phyloP scores from a whole-genome alignment of 2,888 invertebrate genomes.

The Torymus aiolomorphi region DNA sequence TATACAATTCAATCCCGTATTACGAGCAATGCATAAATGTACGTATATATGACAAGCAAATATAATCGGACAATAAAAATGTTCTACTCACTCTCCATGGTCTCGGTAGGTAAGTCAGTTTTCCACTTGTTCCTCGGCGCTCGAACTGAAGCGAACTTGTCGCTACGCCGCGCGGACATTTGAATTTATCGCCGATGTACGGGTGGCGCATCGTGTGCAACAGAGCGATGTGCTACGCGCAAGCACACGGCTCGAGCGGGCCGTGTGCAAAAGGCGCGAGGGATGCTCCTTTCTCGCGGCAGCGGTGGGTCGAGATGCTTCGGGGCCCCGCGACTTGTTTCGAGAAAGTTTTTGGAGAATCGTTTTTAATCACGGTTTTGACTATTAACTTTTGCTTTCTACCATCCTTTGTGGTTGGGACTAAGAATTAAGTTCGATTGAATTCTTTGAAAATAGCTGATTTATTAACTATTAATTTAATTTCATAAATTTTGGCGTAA shows the following conservation, averaged over 20 bases:
- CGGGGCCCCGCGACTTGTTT: too few species aligned
- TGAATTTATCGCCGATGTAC: constrained; percentile 48
- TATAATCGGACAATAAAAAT: background rate
- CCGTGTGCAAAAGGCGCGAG: constrained; percentile 49
- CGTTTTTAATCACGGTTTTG: too few species aligned
- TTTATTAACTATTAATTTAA: too few species aligned
- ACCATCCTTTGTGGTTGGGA: too few species aligned
- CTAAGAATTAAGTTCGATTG: too few species aligned
- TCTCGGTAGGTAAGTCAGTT: constrained; percentile 47
- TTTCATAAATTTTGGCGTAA: too few species aligned
- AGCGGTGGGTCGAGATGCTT: too few species aligned
- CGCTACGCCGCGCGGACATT: constrained; percentile 34
- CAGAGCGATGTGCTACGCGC: constrained; percentile 19
- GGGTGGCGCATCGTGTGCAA: constrained; percentile 42
- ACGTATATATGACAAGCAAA: background rate
- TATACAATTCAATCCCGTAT: background rate
- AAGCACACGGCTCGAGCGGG: constrained; percentile 15
- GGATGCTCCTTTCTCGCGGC: background rate
- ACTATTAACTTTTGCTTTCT: too few species aligned
- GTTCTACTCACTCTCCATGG: constrained; percentile 47
- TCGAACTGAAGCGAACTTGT: constrained; percentile 26
- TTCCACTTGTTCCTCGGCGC: constrained; percentile 49
- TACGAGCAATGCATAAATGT: background rate
- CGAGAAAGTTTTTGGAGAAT: too few species aligned
- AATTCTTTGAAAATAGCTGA: too few species aligned